Evolutionary conservation across 2,113 vertebrate species (phyloP), one percentile per base, ranked within the genome.

Genomic region (Steatornis caripensis): DNA sequence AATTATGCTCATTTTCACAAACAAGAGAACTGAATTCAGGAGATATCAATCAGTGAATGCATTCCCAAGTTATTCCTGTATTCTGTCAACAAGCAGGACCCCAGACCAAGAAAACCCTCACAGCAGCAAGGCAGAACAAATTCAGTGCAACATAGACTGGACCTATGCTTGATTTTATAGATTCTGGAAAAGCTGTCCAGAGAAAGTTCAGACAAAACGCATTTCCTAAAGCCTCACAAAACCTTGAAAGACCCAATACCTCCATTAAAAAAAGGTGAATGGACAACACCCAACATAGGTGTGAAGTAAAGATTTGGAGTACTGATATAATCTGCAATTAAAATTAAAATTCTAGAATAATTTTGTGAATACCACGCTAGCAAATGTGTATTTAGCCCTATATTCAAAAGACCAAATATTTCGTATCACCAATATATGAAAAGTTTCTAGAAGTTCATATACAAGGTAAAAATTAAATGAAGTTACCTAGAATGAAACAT

Each of bases 401-500:
- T 65, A 75, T 62, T 92, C 32, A 97, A 80, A 96, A 69, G 32
- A 51, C 20, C 30, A 41, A 45, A 16, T 94, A n/a, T n/a, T n/a
- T n/a, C n/a, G n/a, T n/a, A 54, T 29, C 34, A 53, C 3, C 32
- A 68, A 66, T 8, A 58, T 2, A 55, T 7, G 3, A 78, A 48
- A 85, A 93, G 17, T 27, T 86, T 94, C 65, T 74, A 77, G 13
- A 95, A 92, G 37, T 92, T 89, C 92, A 62, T 19, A 69, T 78
- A 84, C 11, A 93, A 84, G 22, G 66, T 10, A 90, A 85, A 85
- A 82, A 66, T 27, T 78, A 60, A 89, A 89, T 68, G 80, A 92
- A 91, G 37, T 64, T 94, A 94, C 53, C 27, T 68, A 79, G 39
- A 96, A 96, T 76, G 45, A 96, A 97, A 84, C 49, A 93, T 14